These are phyloP conservation scores for Andrena hattorfiana DNA, from an alignment of 2,888 invertebrate genomes.

Conservation along the genomic window DNA sequence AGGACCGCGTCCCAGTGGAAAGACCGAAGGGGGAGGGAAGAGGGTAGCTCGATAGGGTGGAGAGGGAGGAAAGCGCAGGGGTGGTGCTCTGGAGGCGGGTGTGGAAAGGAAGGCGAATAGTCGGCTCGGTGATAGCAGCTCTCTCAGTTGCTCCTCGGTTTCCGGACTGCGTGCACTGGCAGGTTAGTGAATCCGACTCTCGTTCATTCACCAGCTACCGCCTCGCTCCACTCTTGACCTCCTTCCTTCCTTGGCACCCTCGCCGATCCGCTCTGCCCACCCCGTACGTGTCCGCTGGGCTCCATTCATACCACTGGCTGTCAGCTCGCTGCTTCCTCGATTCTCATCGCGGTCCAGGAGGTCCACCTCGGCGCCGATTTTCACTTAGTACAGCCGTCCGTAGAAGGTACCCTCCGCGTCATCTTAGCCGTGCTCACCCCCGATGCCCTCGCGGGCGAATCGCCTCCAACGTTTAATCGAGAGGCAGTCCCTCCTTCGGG, in stretches of 20 bases:
- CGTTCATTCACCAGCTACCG: constrained; percentile 77
- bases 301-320: constrained; percentile 48
- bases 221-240: constrained; percentile 58
- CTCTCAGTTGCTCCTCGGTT: constrained; percentile 83
- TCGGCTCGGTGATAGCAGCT: constrained; percentile 70
- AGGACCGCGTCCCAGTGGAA: constrained; percentile 1
- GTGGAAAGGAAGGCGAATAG: constrained; percentile 72
- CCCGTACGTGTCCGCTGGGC: constrained; percentile 29
- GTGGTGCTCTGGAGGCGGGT: constrained; percentile 53
- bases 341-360: constrained; percentile 15
- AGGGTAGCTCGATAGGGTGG: constrained; percentile 1
- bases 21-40: neutral
- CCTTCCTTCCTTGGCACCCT: constrained; percentile 52
- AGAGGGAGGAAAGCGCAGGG: constrained; percentile 47
- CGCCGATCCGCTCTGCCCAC: constrained; percentile 30
- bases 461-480: no score
- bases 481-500: no score
- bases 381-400: no score
- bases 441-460: no score
- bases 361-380: no score
- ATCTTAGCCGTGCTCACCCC: no score
- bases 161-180: constrained; percentile 82
- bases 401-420: no score
- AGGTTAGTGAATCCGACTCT: constrained; percentile 78
- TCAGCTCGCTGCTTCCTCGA: constrained; percentile 40